Conservation (phyloP, 2,113 vertebrate species). For the Cottus gobio region DNA sequence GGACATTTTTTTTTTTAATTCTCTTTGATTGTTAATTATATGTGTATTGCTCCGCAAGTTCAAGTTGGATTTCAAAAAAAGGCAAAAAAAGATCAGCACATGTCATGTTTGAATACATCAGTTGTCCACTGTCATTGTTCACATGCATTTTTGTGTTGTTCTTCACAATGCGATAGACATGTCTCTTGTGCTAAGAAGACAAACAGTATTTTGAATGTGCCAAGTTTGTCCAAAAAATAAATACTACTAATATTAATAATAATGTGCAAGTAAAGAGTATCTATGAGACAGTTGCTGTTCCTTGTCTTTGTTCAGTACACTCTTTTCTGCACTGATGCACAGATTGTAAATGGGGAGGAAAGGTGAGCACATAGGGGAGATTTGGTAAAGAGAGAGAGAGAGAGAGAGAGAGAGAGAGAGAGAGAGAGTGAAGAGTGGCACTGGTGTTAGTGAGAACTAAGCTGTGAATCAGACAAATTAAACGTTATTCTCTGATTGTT, state of each 20-base stretch:
- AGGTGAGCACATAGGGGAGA: background rate
- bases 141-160: background rate
- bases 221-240: background rate
- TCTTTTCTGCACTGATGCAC: no score
- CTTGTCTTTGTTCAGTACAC: background rate
- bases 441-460: no score
- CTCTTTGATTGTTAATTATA: background rate
- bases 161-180: background rate
- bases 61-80: background rate
- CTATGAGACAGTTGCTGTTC: background rate
- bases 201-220: background rate
- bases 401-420: no score
- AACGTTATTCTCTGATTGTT: no score
- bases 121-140: background rate
- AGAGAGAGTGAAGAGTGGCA: no score
- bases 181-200: background rate
- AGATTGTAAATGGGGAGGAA: background rate
- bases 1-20: background rate
- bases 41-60: background rate
- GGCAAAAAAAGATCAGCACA: background rate
- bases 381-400: background rate
- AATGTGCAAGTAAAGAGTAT: conserved; percentile 8
- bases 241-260: background rate
- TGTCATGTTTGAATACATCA: background rate
- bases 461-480: no score